A percentile compares a stretch with the other conserved stretches of the same genome.
Conservation (phyloP, 1,140 invertebrate species). For the Drosophila parvula region DNA sequence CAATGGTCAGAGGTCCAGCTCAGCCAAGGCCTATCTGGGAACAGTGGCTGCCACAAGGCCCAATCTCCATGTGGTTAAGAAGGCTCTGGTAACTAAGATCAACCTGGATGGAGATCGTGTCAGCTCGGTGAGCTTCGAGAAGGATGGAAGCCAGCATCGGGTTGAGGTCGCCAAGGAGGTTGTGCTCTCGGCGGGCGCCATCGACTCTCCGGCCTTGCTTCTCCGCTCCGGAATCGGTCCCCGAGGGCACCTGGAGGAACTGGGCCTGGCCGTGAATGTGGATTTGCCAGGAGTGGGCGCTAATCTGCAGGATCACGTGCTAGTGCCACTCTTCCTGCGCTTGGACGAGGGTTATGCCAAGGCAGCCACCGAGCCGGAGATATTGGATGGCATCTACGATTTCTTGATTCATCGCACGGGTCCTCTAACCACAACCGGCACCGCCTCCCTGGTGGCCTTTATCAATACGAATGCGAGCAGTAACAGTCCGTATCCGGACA, state of each 20-base stretch:
- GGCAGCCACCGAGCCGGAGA: conserved; percentile 37
- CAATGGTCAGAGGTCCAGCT: conserved; percentile 87
- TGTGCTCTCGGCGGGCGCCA: conserved; percentile 85
- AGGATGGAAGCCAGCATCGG: conserved; percentile 50
- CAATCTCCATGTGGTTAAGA: conserved; percentile 89
- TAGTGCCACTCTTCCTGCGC: conserved; percentile 79
- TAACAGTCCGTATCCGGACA: conserved; percentile 70
- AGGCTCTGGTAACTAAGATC: conserved; percentile 86
- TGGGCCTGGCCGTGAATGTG: conserved; percentile 82
- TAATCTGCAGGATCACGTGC: conserved; percentile 86
- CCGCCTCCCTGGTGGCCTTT: conserved; percentile 50
- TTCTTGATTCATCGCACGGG: conserved; percentile 76
- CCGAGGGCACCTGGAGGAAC: conserved; percentile 80
- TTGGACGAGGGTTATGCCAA: conserved; percentile 34
- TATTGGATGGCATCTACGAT: conserved; percentile 55
- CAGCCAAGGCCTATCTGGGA: conserved; percentile 71
- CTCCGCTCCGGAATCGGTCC: conserved; percentile 86
- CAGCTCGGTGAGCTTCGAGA: conserved; percentile 78
- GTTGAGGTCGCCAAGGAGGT: conserved; percentile 85
- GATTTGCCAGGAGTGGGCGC: conserved; percentile 86
- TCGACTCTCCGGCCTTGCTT: conserved; percentile 85
- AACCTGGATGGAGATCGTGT: conserved; percentile 84
- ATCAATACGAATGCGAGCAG: conserved; percentile 57
- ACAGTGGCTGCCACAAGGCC: conserved; percentile 77
- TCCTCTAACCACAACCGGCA: conserved; percentile 85